These are phyloP conservation scores for Hypena proboscidalis DNA, from an alignment of 2,888 invertebrate genomes.

Conservation along the genomic window DNA sequence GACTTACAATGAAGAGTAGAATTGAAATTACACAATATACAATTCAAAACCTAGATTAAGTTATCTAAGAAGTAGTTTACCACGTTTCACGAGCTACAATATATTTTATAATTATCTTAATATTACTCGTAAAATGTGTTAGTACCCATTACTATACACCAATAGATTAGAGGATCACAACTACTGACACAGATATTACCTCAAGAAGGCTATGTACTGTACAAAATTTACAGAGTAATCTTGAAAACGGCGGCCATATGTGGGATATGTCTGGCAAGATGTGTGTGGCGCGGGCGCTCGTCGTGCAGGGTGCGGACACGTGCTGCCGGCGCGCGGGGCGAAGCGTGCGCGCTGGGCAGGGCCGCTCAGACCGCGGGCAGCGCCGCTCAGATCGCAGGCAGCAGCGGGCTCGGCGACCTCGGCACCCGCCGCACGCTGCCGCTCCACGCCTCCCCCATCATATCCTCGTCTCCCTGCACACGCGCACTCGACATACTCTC, in stretches of 20 bases:
- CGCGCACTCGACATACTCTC: conserved; percentile 85
- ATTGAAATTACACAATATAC: conserved; percentile 42
- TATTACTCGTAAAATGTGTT: conserved; percentile 23
- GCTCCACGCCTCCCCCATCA: conserved; percentile 85
- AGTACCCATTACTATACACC: conserved; percentile 40
- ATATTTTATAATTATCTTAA: conserved; percentile 28
- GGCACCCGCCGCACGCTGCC: conserved; percentile 72
- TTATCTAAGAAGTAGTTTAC: conserved; percentile 15
- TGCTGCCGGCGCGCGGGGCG: conserved; percentile 20
- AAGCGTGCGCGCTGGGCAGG: conserved; percentile 25
- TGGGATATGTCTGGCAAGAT: conserved; percentile 55
- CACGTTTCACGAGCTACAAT: conserved; percentile 30
- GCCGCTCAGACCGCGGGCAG: conserved; percentile 28
- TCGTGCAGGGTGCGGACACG: conserved; percentile 15
- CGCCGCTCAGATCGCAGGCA: conserved; percentile 69
- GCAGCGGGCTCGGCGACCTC: conserved; percentile 78
- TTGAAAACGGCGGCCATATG: conserved; percentile 48
- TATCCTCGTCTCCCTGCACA: conserved; percentile 87
- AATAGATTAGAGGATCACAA: conserved; percentile 33
- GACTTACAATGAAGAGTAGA: conserved; percentile 39
- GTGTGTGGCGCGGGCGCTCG: conserved; percentile 21
- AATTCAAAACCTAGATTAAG: conserved; percentile 19
- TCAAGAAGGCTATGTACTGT: conserved; percentile 31
- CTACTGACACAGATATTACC: conserved; percentile 38
- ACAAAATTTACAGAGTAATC: conserved; percentile 48